These are phyloP conservation scores for Podargus strigoides DNA, from an alignment of 2,797 vertebrate species.

Conservation along the genomic window DNA sequence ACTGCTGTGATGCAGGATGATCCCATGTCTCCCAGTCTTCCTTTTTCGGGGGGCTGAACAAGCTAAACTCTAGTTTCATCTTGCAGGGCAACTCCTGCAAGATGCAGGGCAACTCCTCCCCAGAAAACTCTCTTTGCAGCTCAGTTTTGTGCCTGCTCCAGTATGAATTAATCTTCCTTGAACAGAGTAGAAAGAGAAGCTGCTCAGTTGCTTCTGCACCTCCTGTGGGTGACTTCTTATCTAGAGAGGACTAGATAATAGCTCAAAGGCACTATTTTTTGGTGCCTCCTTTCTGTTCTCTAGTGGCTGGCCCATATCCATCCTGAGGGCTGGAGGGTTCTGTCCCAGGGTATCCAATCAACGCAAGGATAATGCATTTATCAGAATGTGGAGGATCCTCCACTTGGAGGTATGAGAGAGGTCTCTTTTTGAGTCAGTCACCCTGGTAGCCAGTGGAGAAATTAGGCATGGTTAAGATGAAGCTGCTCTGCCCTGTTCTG, in stretches of 20 bases:
- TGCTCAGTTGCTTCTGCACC: background rate
- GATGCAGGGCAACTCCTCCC: background rate
- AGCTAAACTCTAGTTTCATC: background rate
- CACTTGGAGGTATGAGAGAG: background rate
- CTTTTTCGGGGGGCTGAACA: background rate
- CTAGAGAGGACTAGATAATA: background rate
- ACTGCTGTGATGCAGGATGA: background rate
- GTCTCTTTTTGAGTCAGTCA: background rate
- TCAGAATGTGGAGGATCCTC: background rate
- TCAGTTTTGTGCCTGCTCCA: background rate
- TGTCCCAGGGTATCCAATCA: background rate
- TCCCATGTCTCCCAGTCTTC: background rate
- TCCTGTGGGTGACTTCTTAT: background rate
- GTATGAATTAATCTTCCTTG: background rate
- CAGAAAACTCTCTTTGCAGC: background rate
- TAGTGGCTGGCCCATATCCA: background rate
- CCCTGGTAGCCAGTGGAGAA: background rate
- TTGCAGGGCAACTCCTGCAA: background rate
- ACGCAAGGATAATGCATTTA: background rate
- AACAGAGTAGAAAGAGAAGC: background rate
- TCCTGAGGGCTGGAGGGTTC: background rate
- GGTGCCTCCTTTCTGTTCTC: background rate
- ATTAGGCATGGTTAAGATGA: background rate
- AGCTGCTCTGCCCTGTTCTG: background rate
- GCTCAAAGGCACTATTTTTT: background rate